These are phyloP conservation scores for Trinectes maculatus DNA, from an alignment of 2,113 vertebrate species.

Conservation along the genomic window DNA sequence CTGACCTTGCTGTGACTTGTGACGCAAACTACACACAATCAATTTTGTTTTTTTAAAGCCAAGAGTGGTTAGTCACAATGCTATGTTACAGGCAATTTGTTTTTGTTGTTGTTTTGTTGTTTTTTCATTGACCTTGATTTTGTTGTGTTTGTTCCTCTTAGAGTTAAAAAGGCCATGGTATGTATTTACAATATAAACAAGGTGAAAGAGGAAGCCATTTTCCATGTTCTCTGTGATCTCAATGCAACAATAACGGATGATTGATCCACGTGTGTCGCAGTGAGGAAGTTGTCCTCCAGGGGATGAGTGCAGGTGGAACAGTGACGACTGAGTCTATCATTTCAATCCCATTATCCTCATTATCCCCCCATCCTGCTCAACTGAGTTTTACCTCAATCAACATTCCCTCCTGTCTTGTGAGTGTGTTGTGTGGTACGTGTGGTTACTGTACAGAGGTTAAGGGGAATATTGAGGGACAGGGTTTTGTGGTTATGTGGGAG, in stretches of 20 bases:
- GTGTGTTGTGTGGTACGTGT: conserved; percentile 75
- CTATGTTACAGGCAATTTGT: conserved; percentile 87
- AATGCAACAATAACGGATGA: conserved; percentile 82
- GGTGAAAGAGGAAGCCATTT: conserved; percentile 77
- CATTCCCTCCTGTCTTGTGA: conserved; percentile 15
- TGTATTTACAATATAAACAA: conserved; percentile 97
- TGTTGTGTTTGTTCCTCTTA: conserved; percentile 67
- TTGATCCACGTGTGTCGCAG: conserved; percentile 19
- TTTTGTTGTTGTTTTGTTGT: conserved; percentile 66
- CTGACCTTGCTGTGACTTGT: conserved; percentile 55
- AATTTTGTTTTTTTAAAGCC: conserved; percentile 71
- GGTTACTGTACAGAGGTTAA: conserved; percentile 29
- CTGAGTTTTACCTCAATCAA: not conserved
- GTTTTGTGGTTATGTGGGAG: not conserved
- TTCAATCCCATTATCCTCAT: not conserved
- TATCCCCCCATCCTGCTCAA: not conserved
- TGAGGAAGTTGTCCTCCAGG: not conserved
- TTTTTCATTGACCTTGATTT: conserved; percentile 70
- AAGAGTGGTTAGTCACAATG: conserved; percentile 87
- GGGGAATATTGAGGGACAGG: not conserved
- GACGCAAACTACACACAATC: conserved; percentile 67
- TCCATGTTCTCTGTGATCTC: conserved; percentile 78
- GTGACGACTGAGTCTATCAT: conserved; percentile 27
- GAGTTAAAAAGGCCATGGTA: conserved; percentile 93
- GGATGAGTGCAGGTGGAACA: conserved; percentile 24